phyloP scores from a whole-genome alignment of 1,140 invertebrate species.

The Maconellicoccus hirsutus region DNA sequence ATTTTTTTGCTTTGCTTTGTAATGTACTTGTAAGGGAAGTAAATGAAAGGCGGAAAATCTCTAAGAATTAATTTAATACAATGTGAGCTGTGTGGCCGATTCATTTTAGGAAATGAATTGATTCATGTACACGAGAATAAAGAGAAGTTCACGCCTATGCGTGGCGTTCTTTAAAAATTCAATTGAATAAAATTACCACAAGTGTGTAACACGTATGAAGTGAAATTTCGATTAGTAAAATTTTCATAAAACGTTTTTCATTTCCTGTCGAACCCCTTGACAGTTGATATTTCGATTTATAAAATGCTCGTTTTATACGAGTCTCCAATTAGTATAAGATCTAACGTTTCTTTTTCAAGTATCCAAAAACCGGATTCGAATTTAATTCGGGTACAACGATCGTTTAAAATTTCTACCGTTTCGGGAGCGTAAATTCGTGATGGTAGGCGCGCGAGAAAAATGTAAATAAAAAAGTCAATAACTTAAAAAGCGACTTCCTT shows the following conservation, averaged over 20 bases:
- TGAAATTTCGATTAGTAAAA: not conserved
- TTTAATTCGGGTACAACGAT: not conserved
- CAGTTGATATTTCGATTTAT: not conserved
- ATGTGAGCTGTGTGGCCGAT: no score
- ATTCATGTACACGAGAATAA: no score
- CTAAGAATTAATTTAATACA: no score
- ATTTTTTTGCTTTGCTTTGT: no score
- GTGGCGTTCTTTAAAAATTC: not conserved
- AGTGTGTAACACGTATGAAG: not conserved
- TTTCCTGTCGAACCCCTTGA: not conserved
- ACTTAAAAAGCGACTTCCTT: slow-evolving; percentile 8
- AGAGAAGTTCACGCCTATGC: not conserved
- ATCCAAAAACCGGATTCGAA: not conserved
- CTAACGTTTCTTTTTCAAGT: not conserved
- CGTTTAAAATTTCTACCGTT: not conserved
- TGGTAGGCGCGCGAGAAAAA: not conserved
- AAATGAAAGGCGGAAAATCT: no score
- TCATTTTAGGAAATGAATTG: no score
- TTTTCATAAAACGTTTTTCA: not conserved
- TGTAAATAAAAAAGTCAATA: not conserved
- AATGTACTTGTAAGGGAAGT: no score
- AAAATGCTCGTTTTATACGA: not conserved
- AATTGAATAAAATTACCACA: not conserved
- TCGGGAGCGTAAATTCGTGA: no score
- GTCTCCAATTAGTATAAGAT: not conserved